These are phyloP conservation scores for Papilio xuthus DNA, from an alignment of 1,140 invertebrate species.

Conservation along the genomic window DNA sequence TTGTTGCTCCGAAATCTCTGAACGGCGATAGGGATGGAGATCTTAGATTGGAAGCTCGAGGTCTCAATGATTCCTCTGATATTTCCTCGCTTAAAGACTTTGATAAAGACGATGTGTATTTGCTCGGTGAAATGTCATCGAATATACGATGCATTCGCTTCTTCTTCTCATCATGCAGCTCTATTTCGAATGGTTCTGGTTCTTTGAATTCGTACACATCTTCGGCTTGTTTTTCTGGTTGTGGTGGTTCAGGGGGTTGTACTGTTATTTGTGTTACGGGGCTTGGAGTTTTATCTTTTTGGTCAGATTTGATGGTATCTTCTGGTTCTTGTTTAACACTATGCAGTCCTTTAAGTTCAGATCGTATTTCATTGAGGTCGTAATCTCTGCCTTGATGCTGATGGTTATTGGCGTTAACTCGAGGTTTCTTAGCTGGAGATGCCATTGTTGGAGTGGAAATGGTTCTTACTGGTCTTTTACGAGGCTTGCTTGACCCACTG, in stretches of 20 bases:
- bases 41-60: constrained; percentile 65
- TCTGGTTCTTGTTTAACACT: constrained; percentile 76
- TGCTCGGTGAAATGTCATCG: constrained; percentile 80
- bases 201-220: constrained; percentile 95
- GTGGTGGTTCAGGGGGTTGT: constrained; percentile 58
- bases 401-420: constrained; percentile 50
- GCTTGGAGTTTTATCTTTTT: constrained; percentile 59
- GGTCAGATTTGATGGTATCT: constrained; percentile 73
- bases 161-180: constrained; percentile 85
- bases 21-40: constrained; percentile 76
- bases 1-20: constrained; percentile 69
- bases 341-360: constrained; percentile 90
- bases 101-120: constrained; percentile 73
- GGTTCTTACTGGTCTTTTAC: constrained; percentile 67
- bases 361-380: constrained; percentile 91
- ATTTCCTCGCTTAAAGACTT: constrained; percentile 77
- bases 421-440: constrained; percentile 64
- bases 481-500: constrained; percentile 68
- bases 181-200: constrained; percentile 92
- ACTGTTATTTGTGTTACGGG: constrained; percentile 43
- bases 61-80: constrained; percentile 65
- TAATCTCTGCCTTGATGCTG: constrained; percentile 84
- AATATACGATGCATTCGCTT: constrained; percentile 83
- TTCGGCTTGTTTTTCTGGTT: constrained; percentile 81
- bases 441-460: constrained; percentile 57